Conservation (phyloP, 2,113 vertebrate species). For the Tauraco erythrolophus region DNA sequence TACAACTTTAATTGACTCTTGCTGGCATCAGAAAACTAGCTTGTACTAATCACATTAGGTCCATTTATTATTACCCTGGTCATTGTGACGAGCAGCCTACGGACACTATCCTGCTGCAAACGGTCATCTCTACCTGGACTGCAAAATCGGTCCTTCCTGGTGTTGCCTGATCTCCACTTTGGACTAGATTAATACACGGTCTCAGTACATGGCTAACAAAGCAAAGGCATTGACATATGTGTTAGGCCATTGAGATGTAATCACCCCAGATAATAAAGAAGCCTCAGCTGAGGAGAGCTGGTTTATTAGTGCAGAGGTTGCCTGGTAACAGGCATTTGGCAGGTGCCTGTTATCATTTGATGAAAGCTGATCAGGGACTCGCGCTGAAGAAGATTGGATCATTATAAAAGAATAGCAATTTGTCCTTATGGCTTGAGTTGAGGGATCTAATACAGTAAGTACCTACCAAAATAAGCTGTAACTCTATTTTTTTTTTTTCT, state of each 20-base stretch:
- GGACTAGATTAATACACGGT: not conserved
- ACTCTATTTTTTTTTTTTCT: not conserved
- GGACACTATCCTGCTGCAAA: not conserved
- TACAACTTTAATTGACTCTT: not conserved
- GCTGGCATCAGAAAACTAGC: not conserved
- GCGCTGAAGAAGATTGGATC: not conserved
- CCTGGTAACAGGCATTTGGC: not conserved
- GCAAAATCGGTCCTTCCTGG: not conserved
- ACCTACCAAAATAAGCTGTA: not conserved
- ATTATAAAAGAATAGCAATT: conserved; percentile 25
- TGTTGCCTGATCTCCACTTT: not conserved
- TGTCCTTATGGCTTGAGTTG: not conserved
- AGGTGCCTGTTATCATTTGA: conserved; percentile 12
- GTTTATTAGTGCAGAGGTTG: not conserved
- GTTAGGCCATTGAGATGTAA: not conserved
- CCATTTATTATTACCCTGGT: not conserved
- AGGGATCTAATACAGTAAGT: not conserved
- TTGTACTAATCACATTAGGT: not conserved
- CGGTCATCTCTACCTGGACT: not conserved
- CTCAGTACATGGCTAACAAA: not conserved
- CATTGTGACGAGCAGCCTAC: not conserved
- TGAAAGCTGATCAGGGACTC: not conserved
- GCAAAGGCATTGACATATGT: not conserved
- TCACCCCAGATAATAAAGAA: not conserved
- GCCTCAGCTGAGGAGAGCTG: not conserved